A percentile compares a stretch with the other conserved stretches of the same genome.
Conservation (phyloP, 2,888 invertebrate species). For the Cheilosia urbana region DNA sequence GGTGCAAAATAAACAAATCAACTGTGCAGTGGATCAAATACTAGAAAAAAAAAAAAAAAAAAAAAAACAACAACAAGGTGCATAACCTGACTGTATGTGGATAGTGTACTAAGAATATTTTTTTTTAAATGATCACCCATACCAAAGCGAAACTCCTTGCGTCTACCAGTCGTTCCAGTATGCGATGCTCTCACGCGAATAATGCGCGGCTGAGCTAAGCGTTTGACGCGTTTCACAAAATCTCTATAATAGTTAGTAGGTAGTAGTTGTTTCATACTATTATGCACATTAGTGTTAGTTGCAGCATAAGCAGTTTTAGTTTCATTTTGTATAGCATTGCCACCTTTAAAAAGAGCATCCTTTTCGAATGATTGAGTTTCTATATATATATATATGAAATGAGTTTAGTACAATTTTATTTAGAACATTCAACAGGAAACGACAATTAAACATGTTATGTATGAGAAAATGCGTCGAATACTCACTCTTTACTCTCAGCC, state of each 20-base stretch:
- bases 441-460: constrained; percentile 4
- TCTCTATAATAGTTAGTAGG: constrained; percentile 75
- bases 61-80: not conserved
- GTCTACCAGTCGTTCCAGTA: constrained; percentile 80
- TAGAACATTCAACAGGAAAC: constrained; percentile 43
- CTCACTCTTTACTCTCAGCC: constrained; percentile 98
- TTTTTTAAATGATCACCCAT: constrained; percentile 83
- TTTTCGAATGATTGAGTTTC: constrained; percentile 62
- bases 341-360: constrained; percentile 71
- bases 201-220: constrained; percentile 85
- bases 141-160: constrained; percentile 85
- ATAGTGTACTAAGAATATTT: constrained; percentile 81
- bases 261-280: constrained; percentile 56
- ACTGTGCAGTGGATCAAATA: not conserved
- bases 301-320: constrained; percentile 63
- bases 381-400: constrained; percentile 44
- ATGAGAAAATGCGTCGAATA: constrained; percentile 77
- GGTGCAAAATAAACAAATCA: not conserved
- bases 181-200: constrained; percentile 86
- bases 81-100: constrained; percentile 35
- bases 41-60: not conserved
- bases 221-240: constrained; percentile 82
- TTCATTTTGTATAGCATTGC: constrained; percentile 65
- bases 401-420: constrained; percentile 47
- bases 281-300: constrained; percentile 74